phyloP scores from a whole-genome alignment of 35 echinoderm and acorn worm genomes.

The Ophiothrix spiculata region DNA sequence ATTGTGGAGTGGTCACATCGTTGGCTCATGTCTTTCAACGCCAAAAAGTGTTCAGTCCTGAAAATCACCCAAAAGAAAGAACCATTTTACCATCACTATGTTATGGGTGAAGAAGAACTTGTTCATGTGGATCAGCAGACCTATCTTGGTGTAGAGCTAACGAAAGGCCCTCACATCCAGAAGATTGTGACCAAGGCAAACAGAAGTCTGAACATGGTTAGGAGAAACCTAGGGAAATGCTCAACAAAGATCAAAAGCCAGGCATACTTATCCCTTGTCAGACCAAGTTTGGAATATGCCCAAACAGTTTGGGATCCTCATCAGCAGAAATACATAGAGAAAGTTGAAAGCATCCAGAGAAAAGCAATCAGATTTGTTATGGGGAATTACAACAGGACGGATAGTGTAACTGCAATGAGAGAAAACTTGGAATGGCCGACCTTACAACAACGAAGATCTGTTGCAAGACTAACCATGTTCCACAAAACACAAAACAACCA shows the following conservation, averaged over 20 bases:
- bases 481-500: neutral
- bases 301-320: neutral
- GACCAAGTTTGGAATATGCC: neutral
- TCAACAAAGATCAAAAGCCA: neutral
- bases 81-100: neutral
- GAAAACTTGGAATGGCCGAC: neutral
- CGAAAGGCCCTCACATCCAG: neutral
- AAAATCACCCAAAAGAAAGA: neutral
- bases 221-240: neutral
- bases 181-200: neutral
- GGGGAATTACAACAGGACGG: neutral
- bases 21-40: neutral
- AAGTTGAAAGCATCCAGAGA: neutral
- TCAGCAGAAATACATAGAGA: neutral
- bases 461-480: neutral
- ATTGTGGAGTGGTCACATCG: neutral
- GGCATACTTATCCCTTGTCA: neutral
- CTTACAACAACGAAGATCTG: neutral
- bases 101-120: neutral
- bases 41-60: slow-evolving; percentile 4
- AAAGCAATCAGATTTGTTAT: neutral
- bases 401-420: neutral
- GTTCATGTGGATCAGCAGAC: neutral
- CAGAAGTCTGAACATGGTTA: neutral
- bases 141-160: neutral